Percentiles rank a stretch among this genome's conserved stretches.
These are phyloP conservation scores for Eulemur mongoz DNA, from an alignment of 2,797 vertebrate species.

Conservation along the genomic window DNA sequence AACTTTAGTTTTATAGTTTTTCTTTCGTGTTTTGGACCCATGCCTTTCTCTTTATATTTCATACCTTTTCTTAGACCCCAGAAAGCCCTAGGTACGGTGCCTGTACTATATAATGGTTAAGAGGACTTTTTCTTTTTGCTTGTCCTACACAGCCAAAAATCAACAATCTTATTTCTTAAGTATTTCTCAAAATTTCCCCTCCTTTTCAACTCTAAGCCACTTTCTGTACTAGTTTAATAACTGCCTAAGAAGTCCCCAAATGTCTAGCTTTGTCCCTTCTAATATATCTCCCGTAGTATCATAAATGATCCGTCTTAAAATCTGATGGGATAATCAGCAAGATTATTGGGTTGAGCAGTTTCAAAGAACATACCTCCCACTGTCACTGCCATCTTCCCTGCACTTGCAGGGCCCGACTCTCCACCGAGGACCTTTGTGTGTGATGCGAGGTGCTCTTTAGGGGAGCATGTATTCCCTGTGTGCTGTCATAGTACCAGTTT, in stretches of 20 bases:
- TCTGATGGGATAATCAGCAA: neutral
- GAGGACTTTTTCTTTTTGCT: neutral
- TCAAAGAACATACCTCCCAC: neutral
- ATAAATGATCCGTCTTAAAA: neutral
- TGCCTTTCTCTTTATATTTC: neutral
- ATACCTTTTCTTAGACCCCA: neutral
- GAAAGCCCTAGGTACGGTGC: neutral
- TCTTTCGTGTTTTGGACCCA: neutral
- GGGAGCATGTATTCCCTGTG: rapidly evolving
- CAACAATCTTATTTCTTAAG: neutral
- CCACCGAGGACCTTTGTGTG: neutral
- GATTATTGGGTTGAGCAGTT: neutral
- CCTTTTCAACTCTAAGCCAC: neutral
- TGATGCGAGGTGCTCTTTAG: neutral
- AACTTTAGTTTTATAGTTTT: neutral
- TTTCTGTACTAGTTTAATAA: neutral
- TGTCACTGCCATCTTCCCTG: neutral
- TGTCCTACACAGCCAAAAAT: neutral
- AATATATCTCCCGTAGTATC: neutral
- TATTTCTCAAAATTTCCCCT: neutral
- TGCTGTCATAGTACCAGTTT: neutral
- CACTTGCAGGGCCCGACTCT: neutral
- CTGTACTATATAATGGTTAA: neutral
- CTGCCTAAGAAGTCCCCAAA: neutral
- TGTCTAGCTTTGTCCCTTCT: neutral